Evolutionary conservation across 2,797 vertebrate species (phyloP).

Genomic region (Myotis daubentonii): DNA sequence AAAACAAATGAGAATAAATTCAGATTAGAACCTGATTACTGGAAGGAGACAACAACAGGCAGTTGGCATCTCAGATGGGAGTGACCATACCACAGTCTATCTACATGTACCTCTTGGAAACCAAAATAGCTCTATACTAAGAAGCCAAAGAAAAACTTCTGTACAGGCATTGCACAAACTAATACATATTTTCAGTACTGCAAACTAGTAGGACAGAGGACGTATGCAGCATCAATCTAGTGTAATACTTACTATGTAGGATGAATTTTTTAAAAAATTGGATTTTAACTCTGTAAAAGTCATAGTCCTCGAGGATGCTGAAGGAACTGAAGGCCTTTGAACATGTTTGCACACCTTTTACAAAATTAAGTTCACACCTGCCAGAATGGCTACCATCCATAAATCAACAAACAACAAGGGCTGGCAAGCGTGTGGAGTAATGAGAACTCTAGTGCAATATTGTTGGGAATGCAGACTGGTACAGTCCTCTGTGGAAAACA

Average conservation of each 20-base stretch:
- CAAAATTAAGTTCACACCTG: not conserved
- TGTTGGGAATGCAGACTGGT: not conserved
- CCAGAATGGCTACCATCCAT: not conserved
- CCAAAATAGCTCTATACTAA: not conserved
- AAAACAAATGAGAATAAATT: not conserved
- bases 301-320: not conserved
- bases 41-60: not conserved
- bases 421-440: not conserved
- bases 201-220: not conserved
- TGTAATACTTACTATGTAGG: not conserved
- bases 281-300: not conserved
- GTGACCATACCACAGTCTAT: not conserved
- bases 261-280: not conserved
- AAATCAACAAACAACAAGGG: not conserved
- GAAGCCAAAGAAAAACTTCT: not conserved
- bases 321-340: not conserved
- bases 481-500: not conserved
- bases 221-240: not conserved
- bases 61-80: not conserved
- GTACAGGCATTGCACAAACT: not conserved
- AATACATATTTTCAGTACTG: not conserved
- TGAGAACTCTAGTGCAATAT: not conserved
- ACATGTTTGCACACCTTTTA: not conserved
- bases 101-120: not conserved
- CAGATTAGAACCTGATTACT: not conserved